phyloP scores from a whole-genome alignment of 1,140 invertebrate species.

The Lordiphosa stackelbergi region DNA sequence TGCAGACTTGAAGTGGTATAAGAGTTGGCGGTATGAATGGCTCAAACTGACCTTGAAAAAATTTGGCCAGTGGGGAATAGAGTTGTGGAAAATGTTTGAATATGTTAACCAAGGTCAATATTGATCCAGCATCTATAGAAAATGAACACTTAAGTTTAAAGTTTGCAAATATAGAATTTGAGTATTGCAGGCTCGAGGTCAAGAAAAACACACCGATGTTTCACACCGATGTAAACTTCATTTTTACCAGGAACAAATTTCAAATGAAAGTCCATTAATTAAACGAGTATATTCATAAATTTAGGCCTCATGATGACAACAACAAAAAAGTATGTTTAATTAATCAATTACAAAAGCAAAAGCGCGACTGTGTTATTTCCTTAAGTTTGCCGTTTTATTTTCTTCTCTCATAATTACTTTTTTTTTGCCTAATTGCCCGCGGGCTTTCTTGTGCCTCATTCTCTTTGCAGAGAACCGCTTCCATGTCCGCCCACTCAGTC shows the following conservation, averaged over 20 bases:
- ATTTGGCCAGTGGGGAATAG: not conserved
- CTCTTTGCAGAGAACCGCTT: slow-evolving; percentile 11
- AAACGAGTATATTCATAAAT: not conserved
- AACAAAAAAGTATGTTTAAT: slow-evolving; percentile 32
- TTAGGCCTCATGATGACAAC: slow-evolving; percentile 22
- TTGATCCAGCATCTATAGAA: too few relatives aligned
- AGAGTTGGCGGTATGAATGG: slow-evolving; percentile 26
- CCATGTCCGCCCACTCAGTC: slow-evolving; percentile 52
- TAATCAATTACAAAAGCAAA: slow-evolving; percentile 62
- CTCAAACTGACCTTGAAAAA: slow-evolving; percentile 42
- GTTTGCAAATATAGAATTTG: too few relatives aligned
- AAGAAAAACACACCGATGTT: too few relatives aligned
- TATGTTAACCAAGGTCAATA: too few relatives aligned
- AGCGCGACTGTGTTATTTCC: slow-evolving; percentile 60
- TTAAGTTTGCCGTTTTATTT: slow-evolving; percentile 25
- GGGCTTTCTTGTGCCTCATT: slow-evolving; percentile 12
- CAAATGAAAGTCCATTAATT: not conserved
- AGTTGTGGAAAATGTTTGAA: not conserved
- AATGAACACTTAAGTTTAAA: too few relatives aligned
- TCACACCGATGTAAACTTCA: too few relatives aligned
- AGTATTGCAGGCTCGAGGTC: too few relatives aligned
- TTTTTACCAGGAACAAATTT: too few relatives aligned
- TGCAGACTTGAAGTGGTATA: slow-evolving; percentile 5
- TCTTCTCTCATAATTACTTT: slow-evolving; percentile 32
- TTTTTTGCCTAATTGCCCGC: slow-evolving; percentile 52